Base-by-base conservation (phyloP, 2,888 invertebrate species). In the Anodontia alba region DNA sequence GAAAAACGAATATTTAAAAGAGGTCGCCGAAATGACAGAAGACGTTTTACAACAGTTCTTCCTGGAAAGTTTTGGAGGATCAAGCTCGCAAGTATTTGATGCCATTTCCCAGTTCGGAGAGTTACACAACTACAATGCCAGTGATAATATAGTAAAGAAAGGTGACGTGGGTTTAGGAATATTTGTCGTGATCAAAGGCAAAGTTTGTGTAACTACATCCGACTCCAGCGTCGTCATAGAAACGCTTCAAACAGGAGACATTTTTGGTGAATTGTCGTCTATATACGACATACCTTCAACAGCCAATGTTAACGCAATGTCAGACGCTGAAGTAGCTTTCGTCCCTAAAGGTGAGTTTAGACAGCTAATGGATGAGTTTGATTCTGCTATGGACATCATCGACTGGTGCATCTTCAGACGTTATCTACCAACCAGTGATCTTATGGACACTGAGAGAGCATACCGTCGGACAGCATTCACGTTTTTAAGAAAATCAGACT, bases 371-470 rank as follows among this genome's bases (percentile, higher is more conserved):
- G 62, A 77, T 29, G 69, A 73, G 7, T 10, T 46, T 38, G 38
- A 33, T 1, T 54, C 77, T 17, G 49, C 75, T n/a, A 26, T 86
- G 23, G 83, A 86, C n/a, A 54, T 83, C 10, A 81, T 86, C 7
- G 89, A 87, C 51, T 87, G 86, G 86, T 87, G 80, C 62, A 82
- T 87, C 7, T 36, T 54, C 42, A 72, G 79, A n/a, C 78, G 80
- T 7, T 89, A 87, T 75, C 62, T 89, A 10, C 89, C 89, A 5
- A 81, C 77, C 0, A 79, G 80, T 23, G 74, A 75, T n/a, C 62
- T 31, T 10, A 68, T 89, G 12, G 87, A 89, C 68, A 71, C 43
- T 0, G 72, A 57, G 0, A 74, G 82, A 69, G 74, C 73, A 29
- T 74, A 80, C 31, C 66, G 87, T 2, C 73, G 87, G 12, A 54